These are phyloP conservation scores for Ictidomys tridecemlineatus DNA, from an alignment of 2,113 vertebrate genomes.

Conservation along the genomic window DNA sequence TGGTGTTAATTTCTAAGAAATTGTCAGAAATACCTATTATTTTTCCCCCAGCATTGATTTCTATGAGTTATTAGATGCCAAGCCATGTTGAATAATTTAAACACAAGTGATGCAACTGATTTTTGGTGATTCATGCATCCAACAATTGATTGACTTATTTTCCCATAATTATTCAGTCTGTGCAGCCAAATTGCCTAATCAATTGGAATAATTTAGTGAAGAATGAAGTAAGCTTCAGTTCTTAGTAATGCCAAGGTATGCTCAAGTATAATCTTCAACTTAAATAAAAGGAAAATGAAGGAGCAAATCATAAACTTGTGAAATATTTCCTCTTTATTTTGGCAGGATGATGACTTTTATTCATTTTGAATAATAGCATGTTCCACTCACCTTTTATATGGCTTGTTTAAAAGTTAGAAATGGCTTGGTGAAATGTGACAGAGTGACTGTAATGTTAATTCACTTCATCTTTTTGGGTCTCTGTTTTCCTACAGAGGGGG, in stretches of 20 bases:
- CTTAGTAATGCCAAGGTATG: neutral
- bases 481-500: neutral
- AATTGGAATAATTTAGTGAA: neutral
- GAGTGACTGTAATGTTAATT: neutral
- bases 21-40: neutral
- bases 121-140: neutral
- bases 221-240: neutral
- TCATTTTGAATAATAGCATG: slow-evolving; percentile 34
- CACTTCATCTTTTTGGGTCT: neutral
- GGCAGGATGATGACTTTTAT: neutral
- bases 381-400: neutral
- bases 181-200: neutral
- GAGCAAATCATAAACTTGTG: neutral
- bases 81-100: slow-evolving; percentile 45
- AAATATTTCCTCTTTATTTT: slow-evolving; percentile 6
- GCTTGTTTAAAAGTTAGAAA: slow-evolving; percentile 24
- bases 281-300: slow-evolving; percentile 46
- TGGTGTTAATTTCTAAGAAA: slow-evolving; percentile 7
- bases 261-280: neutral
- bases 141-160: slow-evolving; percentile 13
- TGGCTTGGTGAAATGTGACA: neutral
- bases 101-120: neutral
- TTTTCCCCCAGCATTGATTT: slow-evolving; percentile 42
- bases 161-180: neutral
- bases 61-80: slow-evolving; percentile 23